phyloP scores from a whole-genome alignment of 2,113 vertebrate genomes.

The Zosterops hypoxanthus region DNA sequence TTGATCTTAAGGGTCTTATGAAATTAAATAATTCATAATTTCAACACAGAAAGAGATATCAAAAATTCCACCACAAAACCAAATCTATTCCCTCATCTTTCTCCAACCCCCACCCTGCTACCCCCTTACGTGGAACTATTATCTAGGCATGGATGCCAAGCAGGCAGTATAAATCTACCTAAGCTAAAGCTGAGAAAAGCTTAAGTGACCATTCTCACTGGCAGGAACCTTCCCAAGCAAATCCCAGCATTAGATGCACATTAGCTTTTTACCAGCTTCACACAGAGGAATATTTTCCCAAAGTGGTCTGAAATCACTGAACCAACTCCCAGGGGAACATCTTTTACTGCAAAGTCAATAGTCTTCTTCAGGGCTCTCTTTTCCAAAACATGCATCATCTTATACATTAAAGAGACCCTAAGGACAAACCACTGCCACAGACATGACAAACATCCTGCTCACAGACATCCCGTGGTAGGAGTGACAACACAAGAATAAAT shows the following conservation, averaged over 20 bases:
- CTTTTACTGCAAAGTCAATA: background rate
- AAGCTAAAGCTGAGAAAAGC: background rate
- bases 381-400: background rate
- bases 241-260: accelerated
- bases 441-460: background rate
- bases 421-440: background rate
- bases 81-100: background rate
- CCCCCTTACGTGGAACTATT: accelerated
- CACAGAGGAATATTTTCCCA: background rate
- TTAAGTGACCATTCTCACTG: background rate
- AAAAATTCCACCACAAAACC: background rate
- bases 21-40: background rate
- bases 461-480: background rate
- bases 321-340: background rate
- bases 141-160: background rate
- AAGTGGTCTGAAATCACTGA: background rate
- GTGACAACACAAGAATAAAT: background rate
- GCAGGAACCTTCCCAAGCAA: background rate
- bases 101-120: background rate
- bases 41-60: background rate
- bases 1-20: background rate
- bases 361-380: background rate
- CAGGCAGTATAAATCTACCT: background rate
- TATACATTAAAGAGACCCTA: background rate
- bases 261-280: background rate